Base-by-base conservation (phyloP, 2,113 vertebrate genomes). In the Platysternon megacephalum region DNA sequence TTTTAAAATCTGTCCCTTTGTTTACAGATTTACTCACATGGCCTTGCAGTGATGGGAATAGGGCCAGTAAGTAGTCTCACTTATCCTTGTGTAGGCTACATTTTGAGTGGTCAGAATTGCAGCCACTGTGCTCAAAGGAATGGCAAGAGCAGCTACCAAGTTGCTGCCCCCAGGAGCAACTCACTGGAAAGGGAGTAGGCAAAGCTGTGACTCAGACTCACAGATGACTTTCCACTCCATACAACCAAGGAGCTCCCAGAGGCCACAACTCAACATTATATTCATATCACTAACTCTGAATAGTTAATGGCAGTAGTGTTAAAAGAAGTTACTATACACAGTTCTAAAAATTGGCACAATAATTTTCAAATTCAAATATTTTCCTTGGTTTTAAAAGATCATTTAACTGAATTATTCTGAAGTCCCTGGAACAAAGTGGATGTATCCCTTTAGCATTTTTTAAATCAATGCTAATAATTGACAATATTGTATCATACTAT, bases 201-300 rank as follows among this genome's bases (percentile, higher is more conserved):
- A 61, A 13, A 24, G 4, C 4, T 24, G 0, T 0, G 5, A 61
- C n/a, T 61, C 42, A 46, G 46, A 28, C 16, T 48, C 2, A 1
- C 11, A n/a, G 12, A 42, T 58, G 26, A 0, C 3, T 6, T 35
- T 0, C 5, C 0, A 4, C 48, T 22, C n/a, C 9, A 6, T 5
- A 1, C 13, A 72, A 53, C 19, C 9, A 17, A 3, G 51, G 2
- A 51, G 46, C 3, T 13, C 55, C 39, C 32, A 3, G 19, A 61
- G 32, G 32, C 3, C n/a, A 4, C 5, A 17, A 1, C 3, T 46
- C 32, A 81, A 58, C 17, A 3, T 32, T 6, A 16, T 5, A 39
- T 5, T 8, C 3, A 29, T 82, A 51, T 84, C 68, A 42, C 0
- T 42, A 49, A n/a, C 28, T 85, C 74, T 21, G 2, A 11, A 32